Base-by-base conservation (phyloP, 2,888 invertebrate genomes). In the Sarcophaga carnaria region DNA sequence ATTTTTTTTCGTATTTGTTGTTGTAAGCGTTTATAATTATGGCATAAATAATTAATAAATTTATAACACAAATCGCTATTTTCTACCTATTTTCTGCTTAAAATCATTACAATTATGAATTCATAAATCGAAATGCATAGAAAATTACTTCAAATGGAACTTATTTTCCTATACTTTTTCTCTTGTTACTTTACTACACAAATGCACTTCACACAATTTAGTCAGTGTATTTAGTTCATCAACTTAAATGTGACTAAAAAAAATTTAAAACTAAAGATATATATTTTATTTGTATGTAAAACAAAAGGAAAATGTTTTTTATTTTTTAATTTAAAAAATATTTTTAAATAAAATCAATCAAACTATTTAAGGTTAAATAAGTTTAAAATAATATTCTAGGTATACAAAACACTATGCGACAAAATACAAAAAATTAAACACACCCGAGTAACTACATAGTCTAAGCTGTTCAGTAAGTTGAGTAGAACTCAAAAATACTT, bases 101-200 rank as follows among this genome's bases (percentile, higher is more conserved):
- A 82, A 70, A 49, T 22, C 76, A 82, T 76, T 76, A 70, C 69
- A 22, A 63, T 63, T 66, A 64, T 70, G 37, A 69, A 60, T 79
- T 71, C 6, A 25, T 64, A 74, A 66, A 75, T 47, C 45, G 67
- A 47, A 74, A 45, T 74, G 22, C 4, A 49, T 63, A 37, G 22
- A 77, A 67, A 67, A 67, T 62, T 70, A 25, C 37, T 45, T 67
- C 37, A 37, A 67, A 67, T 27, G 37, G 45, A 67, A 67, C 11
- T 78, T 25, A 70, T 14, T 10, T 47, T 54, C 4, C 12, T 54
- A 14, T 54, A 47, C 20, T 69, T 47, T 14, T 54, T 54, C 54
- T 54, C 54, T 54, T 49, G 14, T 4, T 54, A 54, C 14, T 5
- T 14, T 14, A 17, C 17, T 17, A 14, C 54, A 54, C 12, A 14